Base-by-base conservation (phyloP, 2,888 invertebrate species). In the Belgica antarctica region DNA sequence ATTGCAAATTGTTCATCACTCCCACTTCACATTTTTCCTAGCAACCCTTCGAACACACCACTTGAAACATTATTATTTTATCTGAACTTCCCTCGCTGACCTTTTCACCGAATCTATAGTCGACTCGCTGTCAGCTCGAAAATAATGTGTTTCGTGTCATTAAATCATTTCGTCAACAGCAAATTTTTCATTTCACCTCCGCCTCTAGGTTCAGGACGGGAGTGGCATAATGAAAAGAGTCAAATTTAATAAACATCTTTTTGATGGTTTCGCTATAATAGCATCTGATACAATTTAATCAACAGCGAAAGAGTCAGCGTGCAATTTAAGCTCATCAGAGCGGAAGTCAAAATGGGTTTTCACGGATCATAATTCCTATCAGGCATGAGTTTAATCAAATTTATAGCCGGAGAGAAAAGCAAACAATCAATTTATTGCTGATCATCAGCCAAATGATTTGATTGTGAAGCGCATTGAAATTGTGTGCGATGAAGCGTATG, bases 21-120 rank as follows among this genome's bases (percentile, higher is more conserved):
- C n/a, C n/a, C n/a, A n/a, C n/a, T n/a, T n/a, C n/a, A n/a, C n/a
- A n/a, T n/a, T n/a, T n/a, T n/a, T n/a, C n/a, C n/a, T n/a, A n/a
- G n/a, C n/a, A n/a, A n/a, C n/a, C n/a, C n/a, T n/a, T n/a, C n/a
- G n/a, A n/a, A n/a, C n/a, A n/a, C n/a, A n/a, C n/a, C n/a, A n/a
- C n/a, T n/a, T 41, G 10, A 41, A 41, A 41, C 41, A 41, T 41
- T n/a, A 41, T 41, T 41, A n/a, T n/a, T n/a, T n/a, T n/a, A n/a
- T n/a, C n/a, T n/a, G n/a, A n/a, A n/a, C n/a, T n/a, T n/a, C n/a
- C n/a, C 41, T n/a, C 41, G 41, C 12, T 41, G 41, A 41, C 41
- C 41, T 41, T 41, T 41, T 41, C 41, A 41, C n/a, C 41, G n/a
- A 41, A 41, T 41, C 15, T n/a, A n/a, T n/a, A n/a, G n/a, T 41